These are phyloP conservation scores for Branchipolynoe longqiensis DNA, from an alignment of 2,888 invertebrate species.

Conservation along the genomic window DNA sequence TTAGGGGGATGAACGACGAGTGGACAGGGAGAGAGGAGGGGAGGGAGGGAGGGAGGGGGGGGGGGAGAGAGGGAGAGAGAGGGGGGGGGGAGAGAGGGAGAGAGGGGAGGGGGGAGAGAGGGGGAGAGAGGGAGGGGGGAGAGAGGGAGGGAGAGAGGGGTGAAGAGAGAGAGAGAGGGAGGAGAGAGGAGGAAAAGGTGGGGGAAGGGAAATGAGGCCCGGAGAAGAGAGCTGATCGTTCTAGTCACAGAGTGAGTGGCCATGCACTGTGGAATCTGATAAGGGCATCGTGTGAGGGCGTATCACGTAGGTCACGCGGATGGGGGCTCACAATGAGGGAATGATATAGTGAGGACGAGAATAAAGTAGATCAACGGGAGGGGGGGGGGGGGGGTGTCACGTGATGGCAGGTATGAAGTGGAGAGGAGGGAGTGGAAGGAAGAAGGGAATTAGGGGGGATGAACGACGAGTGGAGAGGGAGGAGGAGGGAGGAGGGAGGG, in stretches of 20 bases:
- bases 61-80: not conserved
- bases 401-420: not conserved
- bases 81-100: not conserved
- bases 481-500: not conserved
- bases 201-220: too few species aligned
- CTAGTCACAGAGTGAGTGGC: too few species aligned
- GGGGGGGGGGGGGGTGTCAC: not conserved
- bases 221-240: too few species aligned
- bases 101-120: not conserved
- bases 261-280: too few species aligned
- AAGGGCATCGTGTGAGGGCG: too few species aligned
- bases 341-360: too few species aligned
- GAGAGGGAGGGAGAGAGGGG: conserved; percentile 3
- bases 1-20: not conserved
- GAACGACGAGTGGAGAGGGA: not conserved
- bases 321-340: too few species aligned
- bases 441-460: not conserved
- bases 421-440: not conserved
- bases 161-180: conserved; percentile 4
- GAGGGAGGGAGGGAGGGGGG: not conserved
- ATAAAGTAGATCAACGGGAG: too few species aligned
- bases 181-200: too few species aligned
- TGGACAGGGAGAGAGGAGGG: not conserved
- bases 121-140: not conserved
- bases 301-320: not conserved